Evolutionary conservation across 2,113 vertebrate species (phyloP), one percentile per base, ranked within the genome.

Genomic region (Mugil cephalus): DNA sequence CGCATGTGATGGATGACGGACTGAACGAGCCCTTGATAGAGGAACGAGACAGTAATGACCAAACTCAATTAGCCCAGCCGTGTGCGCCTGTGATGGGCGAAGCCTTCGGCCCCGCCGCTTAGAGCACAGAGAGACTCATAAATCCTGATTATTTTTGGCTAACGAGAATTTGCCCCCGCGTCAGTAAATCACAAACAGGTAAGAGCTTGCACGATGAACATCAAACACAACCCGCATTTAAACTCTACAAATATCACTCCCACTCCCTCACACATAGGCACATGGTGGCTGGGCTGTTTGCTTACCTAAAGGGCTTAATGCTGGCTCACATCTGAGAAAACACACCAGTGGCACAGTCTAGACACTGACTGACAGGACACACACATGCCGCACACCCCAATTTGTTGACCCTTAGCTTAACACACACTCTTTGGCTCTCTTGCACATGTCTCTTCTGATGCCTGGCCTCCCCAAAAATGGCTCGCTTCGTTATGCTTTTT

Each of bases 91-190:
- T 68, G 80, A 60, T 77, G 45, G 72, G 52, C 40, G 7, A 75
- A 82, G 75, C 73, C 74, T 83, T 50, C 45, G 43, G 70, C 69
- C n/a, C 77, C 46, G 64, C 79, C 73, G 71, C 82, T 75, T 70
- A 69, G 62, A 63, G 70, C 68, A 14, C 64, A 15, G 30, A 77
- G 65, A 86, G 80, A 74, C 74, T 82, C 86, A 91, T 91, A 84
- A 90, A 91, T 91, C 87, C 87, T 83, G 83, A 91, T 92, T 88
- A 88, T 87, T 89, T n/a, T 86, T 71, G 77, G 87, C 80, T 79
- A 88, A 91, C 79, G 59, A 87, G 86, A 81, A 50, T 74, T 74
- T 24, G 43, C 78, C 77, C 63, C 65, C 71, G 39, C 77, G 66
- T 59, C 67, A 45, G 71, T 88, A 86, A 91, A 89, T 90, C 84